Conservation (phyloP, 2,797 vertebrate species). For the Betta splendens region DNA sequence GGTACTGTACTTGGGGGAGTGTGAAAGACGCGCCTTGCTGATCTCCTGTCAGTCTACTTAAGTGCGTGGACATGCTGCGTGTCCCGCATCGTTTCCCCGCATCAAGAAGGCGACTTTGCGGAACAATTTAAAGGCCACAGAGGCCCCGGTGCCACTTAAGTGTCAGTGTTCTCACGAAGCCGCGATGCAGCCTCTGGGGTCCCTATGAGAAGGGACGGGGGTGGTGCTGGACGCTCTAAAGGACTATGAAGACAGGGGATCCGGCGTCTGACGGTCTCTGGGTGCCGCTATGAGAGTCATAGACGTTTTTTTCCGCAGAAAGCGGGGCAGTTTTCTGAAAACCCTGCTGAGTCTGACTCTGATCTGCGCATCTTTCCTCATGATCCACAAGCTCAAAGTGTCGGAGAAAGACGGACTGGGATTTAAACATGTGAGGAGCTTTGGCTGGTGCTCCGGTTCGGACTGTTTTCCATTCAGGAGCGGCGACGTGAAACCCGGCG, state of each 20-base stretch:
- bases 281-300: constrained; percentile 60
- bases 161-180: constrained; percentile 6
- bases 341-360: constrained; percentile 81
- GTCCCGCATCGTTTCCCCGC: not conserved
- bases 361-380: constrained; percentile 80
- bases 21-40: constrained; percentile 1
- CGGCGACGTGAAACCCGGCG: no score
- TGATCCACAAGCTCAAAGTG: constrained; percentile 81
- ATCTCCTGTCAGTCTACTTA: constrained; percentile 15
- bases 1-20: constrained; percentile 5
- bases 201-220: constrained; percentile 17
- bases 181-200: constrained; percentile 6
- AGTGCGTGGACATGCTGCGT: not conserved
- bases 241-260: constrained; percentile 45
- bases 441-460: constrained; percentile 59
- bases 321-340: constrained; percentile 76
- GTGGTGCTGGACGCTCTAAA: constrained; percentile 25
- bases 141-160: constrained; percentile 33
- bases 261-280: constrained; percentile 29
- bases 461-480: no score
- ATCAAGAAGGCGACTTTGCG: not conserved
- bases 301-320: constrained; percentile 79
- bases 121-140: constrained; percentile 28
- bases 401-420: constrained; percentile 72
- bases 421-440: constrained; percentile 32